phyloP scores from a whole-genome alignment of 1,140 invertebrate species.

The Papilio glaucus region DNA sequence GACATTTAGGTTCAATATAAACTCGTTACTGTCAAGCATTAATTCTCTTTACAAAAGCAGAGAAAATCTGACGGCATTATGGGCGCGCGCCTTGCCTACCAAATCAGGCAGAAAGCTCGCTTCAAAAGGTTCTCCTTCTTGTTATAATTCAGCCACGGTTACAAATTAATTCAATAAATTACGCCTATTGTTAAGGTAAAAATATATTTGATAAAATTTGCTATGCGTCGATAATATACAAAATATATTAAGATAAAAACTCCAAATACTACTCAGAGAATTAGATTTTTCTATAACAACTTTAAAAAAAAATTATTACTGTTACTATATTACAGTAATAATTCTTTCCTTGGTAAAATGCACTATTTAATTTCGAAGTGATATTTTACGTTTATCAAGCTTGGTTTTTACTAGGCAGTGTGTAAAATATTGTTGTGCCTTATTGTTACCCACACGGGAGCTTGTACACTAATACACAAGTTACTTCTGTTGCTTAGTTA shows the following conservation, averaged over 20 bases:
- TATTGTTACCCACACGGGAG: background rate
- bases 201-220: no score
- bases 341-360: no score
- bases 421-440: background rate
- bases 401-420: no score
- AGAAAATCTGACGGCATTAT: slow-evolving; percentile 32
- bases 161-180: slow-evolving; percentile 29
- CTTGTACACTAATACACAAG: background rate
- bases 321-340: no score
- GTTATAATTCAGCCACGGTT: slow-evolving; percentile 22
- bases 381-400: no score
- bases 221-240: no score
- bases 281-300: no score
- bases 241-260: no score
- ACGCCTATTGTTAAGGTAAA: no score
- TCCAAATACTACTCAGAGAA: no score
- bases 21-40: slow-evolving; percentile 20
- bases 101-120: slow-evolving; percentile 24
- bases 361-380: no score
- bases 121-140: slow-evolving; percentile 10
- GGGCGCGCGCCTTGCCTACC: slow-evolving; percentile 1
- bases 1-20: slow-evolving; percentile 22
- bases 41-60: slow-evolving; percentile 23
- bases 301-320: no score
- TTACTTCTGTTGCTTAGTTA: background rate